phyloP scores from a whole-genome alignment of 2,888 invertebrate species.

The Baronia brevicornis region DNA sequence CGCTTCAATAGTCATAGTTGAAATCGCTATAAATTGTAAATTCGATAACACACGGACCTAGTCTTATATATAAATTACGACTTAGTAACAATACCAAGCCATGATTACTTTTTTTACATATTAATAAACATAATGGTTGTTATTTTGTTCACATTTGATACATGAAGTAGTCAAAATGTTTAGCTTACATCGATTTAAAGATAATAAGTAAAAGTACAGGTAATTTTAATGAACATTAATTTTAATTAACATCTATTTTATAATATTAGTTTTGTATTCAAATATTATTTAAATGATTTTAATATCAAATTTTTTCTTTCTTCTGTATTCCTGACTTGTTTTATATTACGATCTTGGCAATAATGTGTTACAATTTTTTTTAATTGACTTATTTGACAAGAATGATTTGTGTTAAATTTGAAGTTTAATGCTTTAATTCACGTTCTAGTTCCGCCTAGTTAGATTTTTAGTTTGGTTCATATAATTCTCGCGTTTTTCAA shows the following conservation, averaged over 20 bases:
- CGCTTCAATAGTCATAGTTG: no score
- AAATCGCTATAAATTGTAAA: no score
- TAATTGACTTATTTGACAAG: constrained; percentile 16
- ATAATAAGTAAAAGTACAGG: constrained; percentile 68
- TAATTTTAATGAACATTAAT: constrained; percentile 59
- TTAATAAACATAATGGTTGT: constrained; percentile 18
- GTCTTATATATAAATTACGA: constrained; percentile 29
- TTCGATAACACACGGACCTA: constrained; percentile 12
- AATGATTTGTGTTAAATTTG: constrained; percentile 23
- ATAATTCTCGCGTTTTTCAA: no score
- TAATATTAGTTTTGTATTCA: constrained; percentile 55
- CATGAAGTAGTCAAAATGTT: constrained; percentile 46
- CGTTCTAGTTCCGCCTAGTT: no score
- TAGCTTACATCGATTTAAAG: constrained; percentile 64
- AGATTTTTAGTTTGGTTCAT: no score
- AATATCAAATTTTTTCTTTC: no score
- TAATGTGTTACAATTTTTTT: no score
- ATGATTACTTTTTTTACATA: constrained; percentile 26
- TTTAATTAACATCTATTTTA: constrained; percentile 59
- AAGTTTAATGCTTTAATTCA: no score
- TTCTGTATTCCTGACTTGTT: constrained; percentile 30
- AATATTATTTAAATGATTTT: no score
- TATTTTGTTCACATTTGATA: constrained; percentile 64
- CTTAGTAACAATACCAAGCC: constrained; percentile 35
- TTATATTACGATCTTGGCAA: constrained; percentile 16